Base-by-base conservation (phyloP, 2,888 invertebrate genomes). In the Pardosa pseudoannulata region DNA sequence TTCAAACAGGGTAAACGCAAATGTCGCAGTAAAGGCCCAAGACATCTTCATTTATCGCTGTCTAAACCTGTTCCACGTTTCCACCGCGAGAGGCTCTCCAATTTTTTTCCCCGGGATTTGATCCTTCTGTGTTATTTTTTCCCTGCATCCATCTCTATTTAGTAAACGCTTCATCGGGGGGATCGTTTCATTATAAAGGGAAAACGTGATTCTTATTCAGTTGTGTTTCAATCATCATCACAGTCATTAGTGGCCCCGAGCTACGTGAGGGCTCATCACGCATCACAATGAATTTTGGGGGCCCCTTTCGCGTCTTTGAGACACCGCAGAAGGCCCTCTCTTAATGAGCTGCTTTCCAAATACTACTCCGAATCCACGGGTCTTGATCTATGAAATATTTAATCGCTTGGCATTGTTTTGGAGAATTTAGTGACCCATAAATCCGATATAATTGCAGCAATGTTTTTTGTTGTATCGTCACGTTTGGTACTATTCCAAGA, bases 151-250 rank as follows among this genome's bases (percentile, higher is more conserved):
- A 80, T 80, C 80, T 80, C 74, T 80, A 80, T 80, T 80, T 80
- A 74, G 80, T 80, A 80, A 80, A 80, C 68, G 80, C 80, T 80
- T 80, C 80, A 80, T 80, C 80, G 68, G 80, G 67, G 28, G 74
- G 67, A 74, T 68, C 73, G 73, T 80, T 80, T 80, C 80, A 80
- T 80, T 80, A 80, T 28, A 68, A 28, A 67, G 32, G 46, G 80
- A 80, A 80, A 80, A 80, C 80, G 80, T 80, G 80, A 80, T 80
- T 80, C 74, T 46, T 73, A 74, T 74, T 80, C 80, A 68, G 80
- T 74, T 80, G 56, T 74, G 73, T 80, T 80, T 80, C 80, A 68
- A 80, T 74, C 80, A 80, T 80, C 80, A 80, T 80, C 73, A 74
- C 80, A 80, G 73, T 73, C 80, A 80, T 73, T 80, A 67, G 65